Base-by-base conservation (phyloP, 2,888 invertebrate genomes). In the Prosapia bicincta region DNA sequence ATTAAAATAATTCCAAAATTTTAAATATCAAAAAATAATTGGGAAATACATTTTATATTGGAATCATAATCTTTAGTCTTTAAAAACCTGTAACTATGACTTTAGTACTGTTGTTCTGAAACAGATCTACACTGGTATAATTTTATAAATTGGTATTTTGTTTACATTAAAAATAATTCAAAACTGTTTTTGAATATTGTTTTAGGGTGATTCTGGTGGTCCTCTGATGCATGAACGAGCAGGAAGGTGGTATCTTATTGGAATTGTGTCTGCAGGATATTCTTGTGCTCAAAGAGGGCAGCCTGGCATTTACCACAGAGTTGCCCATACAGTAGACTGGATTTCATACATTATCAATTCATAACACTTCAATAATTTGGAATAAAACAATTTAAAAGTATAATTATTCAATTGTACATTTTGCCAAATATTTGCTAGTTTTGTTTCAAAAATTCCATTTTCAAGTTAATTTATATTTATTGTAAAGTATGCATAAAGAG, bases 271-370 rank as follows among this genome's bases (percentile, higher is more conserved):
- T 0, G 97, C 97, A 0, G 97, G 97, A 3, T 97, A 97, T 85
- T 96, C 96, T 0, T 97, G 97, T 83, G 97, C 97, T 0, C 95
- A 96, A 82, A 89, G 95, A 20, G 96, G 96, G 23, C 97, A 97
- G 83, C 97, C 97, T 0, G 97, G 97, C 70, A 97, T 97, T 82
- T 97, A 97, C 86, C 97, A 97, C 84, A 89, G 96, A 81, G 96
- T 96, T 6, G 94, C 96, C 0, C 94, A 95, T 83, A 97, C 97
- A 0, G 95, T 96, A 6, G 97, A 97, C 84, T 97, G 97, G 97
- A 95, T 97, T 81, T 90, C 90, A 9, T 88, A 90, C 83, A 88
- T 89, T 73, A 89, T 90, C 80, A 89, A 89, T 72, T 80, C 80
- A 67, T 79, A 72, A 71, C 28, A 54, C 30, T 13, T n/a, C 54